Percentiles rank a stretch among this genome's conserved stretches.
These are phyloP conservation scores for Drosophila lacertosa DNA, from an alignment of 1,140 invertebrate genomes.

Conservation along the genomic window DNA sequence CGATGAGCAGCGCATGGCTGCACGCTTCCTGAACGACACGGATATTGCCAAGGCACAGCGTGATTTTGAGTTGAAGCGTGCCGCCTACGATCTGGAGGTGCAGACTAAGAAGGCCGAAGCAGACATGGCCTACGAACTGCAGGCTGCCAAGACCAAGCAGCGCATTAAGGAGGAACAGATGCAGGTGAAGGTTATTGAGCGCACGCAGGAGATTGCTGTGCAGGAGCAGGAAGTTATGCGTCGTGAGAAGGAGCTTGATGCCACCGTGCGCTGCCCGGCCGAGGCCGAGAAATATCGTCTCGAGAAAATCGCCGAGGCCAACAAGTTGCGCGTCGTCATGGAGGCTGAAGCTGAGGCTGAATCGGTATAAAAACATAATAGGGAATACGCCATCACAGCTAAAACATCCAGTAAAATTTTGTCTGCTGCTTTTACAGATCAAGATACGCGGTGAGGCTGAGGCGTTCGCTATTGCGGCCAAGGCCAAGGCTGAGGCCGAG, in stretches of 20 bases:
- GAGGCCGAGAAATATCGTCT: slow-evolving; percentile 97
- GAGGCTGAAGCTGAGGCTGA: slow-evolving; percentile 98
- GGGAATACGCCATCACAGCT: slow-evolving; percentile 34
- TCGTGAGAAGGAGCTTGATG: slow-evolving; percentile 94
- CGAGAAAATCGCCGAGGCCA: slow-evolving; percentile 97
- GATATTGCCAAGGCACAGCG: slow-evolving; percentile 98
- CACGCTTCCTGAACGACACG: slow-evolving; percentile 95
- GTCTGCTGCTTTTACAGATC: slow-evolving; percentile 43
- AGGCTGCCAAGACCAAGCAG: slow-evolving; percentile 98
- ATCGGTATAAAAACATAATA: slow-evolving; percentile 84
- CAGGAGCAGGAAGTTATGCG: slow-evolving; percentile 95
- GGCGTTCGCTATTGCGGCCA: slow-evolving; percentile 96
- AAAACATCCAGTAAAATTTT: slow-evolving; percentile 53
- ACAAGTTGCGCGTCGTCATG: slow-evolving; percentile 92
- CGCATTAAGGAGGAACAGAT: slow-evolving; percentile 98
- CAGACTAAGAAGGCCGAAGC: slow-evolving; percentile 97
- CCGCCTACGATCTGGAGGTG: slow-evolving; percentile 98
- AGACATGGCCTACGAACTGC: slow-evolving; percentile 96
- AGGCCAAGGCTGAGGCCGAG: slow-evolving; percentile 97
- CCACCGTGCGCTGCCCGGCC: slow-evolving; percentile 94
- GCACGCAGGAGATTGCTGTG: slow-evolving; percentile 95
- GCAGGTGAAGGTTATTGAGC: slow-evolving; percentile 97
- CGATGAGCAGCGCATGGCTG: slow-evolving; percentile 97
- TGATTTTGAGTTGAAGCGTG: slow-evolving; percentile 98
- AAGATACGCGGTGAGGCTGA: slow-evolving; percentile 93